Percentiles rank a stretch among this genome's conserved stretches.
phyloP scores from a whole-genome alignment of 1,140 invertebrate genomes.

The Mamestra configurata region DNA sequence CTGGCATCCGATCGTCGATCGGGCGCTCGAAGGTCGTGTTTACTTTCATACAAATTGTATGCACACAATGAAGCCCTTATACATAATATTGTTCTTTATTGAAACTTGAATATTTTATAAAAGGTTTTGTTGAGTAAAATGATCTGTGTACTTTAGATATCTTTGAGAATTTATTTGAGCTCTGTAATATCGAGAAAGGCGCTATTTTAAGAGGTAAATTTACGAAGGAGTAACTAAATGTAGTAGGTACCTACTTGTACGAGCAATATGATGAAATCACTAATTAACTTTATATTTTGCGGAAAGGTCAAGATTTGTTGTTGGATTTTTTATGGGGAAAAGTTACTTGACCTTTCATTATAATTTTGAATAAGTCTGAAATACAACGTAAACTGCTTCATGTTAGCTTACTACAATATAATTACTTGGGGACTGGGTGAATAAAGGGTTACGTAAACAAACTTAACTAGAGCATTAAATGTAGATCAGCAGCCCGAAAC shows the following conservation, averaged over 20 bases:
- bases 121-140: constrained; percentile 23
- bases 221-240: not conserved
- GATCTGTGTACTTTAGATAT: constrained; percentile 5
- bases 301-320: no score
- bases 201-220: not conserved
- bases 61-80: constrained; percentile 57
- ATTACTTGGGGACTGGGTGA: not conserved
- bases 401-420: not conserved
- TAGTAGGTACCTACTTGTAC: no score
- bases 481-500: constrained; percentile 1
- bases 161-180: constrained; percentile 15
- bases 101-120: constrained; percentile 31
- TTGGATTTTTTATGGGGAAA: no score
- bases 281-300: no score
- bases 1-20: constrained; percentile 42
- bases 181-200: not conserved
- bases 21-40: constrained; percentile 32
- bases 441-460: not conserved
- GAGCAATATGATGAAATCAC: no score
- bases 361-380: no score
- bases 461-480: not conserved
- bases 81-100: constrained; percentile 48
- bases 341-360: no score
- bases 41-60: constrained; percentile 49
- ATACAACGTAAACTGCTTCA: not conserved